Percentiles rank a stretch among this genome's conserved stretches.
Conservation (phyloP, 2,888 invertebrate genomes). For the Ophonus ardosiacus region DNA sequence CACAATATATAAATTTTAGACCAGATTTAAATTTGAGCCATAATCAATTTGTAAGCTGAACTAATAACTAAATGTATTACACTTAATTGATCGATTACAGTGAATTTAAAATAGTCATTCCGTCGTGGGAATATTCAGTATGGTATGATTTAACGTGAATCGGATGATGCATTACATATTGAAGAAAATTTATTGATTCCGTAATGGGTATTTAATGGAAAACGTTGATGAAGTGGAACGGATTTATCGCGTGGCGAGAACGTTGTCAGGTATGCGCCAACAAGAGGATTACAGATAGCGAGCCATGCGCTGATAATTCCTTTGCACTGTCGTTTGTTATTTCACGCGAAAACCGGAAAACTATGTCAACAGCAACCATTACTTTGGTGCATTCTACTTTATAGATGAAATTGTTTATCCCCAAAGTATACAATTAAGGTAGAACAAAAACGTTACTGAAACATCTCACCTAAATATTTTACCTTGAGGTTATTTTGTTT, state of each 20-base stretch:
- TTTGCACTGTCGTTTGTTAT: conserved; percentile 14
- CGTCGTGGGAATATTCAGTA: conserved; percentile 5
- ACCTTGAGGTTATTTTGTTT: no score
- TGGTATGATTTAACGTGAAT: conserved; percentile 15
- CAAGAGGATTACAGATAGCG: conserved; percentile 31
- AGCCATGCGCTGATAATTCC: conserved; percentile 21
- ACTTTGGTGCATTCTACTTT: no score
- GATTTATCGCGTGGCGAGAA: conserved; percentile 56
- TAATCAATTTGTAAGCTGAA: no score
- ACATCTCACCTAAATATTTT: no score
- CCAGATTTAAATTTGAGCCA: no score
- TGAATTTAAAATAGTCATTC: neutral
- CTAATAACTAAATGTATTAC: no score
- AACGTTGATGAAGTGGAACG: conserved; percentile 61
- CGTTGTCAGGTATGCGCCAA: conserved; percentile 33
- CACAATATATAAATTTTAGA: no score
- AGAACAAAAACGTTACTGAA: no score
- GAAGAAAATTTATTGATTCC: conserved; percentile 59
- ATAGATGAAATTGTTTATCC: no score
- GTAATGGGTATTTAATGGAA: conserved; percentile 62
- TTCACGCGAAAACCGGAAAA: neutral
- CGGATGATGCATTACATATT: conserved; percentile 59
- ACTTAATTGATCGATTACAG: no score
- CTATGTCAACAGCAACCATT: no score
- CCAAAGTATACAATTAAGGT: no score